Percentiles rank a stretch among this genome's conserved stretches.
Evolutionary conservation across 1,140 invertebrate genomes (phyloP).

Genomic region (Anagrus nilaparvatae): DNA sequence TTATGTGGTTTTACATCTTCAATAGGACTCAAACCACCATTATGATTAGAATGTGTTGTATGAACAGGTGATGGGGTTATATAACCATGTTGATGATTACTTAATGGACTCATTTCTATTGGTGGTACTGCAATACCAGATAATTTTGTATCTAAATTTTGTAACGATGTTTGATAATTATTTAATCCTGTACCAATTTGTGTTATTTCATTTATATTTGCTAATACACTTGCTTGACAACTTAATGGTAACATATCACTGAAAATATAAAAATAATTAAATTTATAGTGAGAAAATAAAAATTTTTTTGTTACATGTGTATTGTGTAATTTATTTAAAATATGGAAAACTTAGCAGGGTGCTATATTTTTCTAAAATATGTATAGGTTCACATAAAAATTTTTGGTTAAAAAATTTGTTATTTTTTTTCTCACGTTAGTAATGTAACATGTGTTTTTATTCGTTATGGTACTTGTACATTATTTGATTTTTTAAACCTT

Average conservation of each 20-base stretch:
- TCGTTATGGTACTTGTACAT: too few species aligned
- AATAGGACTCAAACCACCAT: slow-evolving; percentile 34
- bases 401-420: too few species aligned
- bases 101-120: slow-evolving; percentile 36
- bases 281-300: too few species aligned
- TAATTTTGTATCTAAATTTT: slow-evolving; percentile 31
- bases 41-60: slow-evolving; percentile 29
- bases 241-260: slow-evolving; percentile 31
- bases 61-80: slow-evolving; percentile 34
- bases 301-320: too few species aligned
- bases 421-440: too few species aligned
- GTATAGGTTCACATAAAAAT: too few species aligned
- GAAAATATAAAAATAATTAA: too few species aligned
- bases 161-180: slow-evolving; percentile 33
- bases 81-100: slow-evolving; percentile 34
- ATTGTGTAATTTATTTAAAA: too few species aligned
- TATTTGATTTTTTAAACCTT: too few species aligned
- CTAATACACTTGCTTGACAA: slow-evolving; percentile 23
- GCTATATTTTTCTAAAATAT: too few species aligned
- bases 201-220: slow-evolving; percentile 16
- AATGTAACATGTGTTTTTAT: too few species aligned
- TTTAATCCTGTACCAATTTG: slow-evolving; percentile 10
- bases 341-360: too few species aligned
- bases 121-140: slow-evolving; percentile 33
- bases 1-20: slow-evolving; percentile 35